A percentile compares a stretch with the other conserved stretches of the same genome.
These are phyloP conservation scores for Cremastinae sp. DNA, from an alignment of 2,888 invertebrate genomes.

Conservation along the genomic window DNA sequence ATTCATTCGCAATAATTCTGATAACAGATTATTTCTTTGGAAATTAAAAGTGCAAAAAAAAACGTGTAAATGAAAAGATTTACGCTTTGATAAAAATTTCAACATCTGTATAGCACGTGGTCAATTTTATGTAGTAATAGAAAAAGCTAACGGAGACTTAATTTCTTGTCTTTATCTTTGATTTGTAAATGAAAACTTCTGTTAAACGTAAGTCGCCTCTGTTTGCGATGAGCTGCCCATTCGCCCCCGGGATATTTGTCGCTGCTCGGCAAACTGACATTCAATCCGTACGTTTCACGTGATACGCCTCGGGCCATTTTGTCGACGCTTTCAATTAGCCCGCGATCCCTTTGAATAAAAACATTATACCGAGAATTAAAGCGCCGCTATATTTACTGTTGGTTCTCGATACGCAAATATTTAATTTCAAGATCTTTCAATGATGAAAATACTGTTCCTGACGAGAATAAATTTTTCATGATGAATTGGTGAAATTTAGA, in stretches of 20 bases:
- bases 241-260: constrained; percentile 72
- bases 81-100: too few relatives aligned
- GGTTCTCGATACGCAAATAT: constrained; percentile 28
- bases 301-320: constrained; percentile 73
- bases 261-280: constrained; percentile 39
- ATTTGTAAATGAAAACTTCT: too few relatives aligned
- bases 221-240: constrained; percentile 13
- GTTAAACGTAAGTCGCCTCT: not conserved
- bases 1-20: too few relatives aligned
- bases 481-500: too few relatives aligned
- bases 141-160: too few relatives aligned
- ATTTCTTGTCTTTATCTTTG: too few relatives aligned
- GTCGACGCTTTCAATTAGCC: constrained; percentile 48
- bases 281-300: constrained; percentile 69
- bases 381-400: constrained; percentile 30
- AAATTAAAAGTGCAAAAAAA: too few relatives aligned
- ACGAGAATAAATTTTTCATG: too few relatives aligned
- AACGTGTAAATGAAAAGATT: too few relatives aligned
- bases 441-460: too few relatives aligned
- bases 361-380: constrained; percentile 44
- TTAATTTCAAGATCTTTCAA: constrained; percentile 13
- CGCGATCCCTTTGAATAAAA: constrained; percentile 33
- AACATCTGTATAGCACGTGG: too few relatives aligned
- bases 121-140: not conserved
- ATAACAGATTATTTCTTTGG: too few relatives aligned